phyloP scores from a whole-genome alignment of 2,888 invertebrate genomes.

The Drosophila suboccidentalis region DNA sequence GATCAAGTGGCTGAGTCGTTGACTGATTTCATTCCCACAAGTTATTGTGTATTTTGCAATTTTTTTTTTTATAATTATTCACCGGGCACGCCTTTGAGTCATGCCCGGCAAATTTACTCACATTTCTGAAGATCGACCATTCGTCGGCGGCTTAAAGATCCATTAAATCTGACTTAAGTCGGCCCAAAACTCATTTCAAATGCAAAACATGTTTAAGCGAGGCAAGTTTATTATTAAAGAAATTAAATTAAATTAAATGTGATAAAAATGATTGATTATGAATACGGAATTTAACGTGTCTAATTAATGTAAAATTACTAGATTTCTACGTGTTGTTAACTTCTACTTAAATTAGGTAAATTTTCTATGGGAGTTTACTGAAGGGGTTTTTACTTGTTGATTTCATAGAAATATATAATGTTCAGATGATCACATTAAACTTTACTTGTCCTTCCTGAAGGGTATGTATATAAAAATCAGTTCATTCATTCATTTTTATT shows the following conservation, averaged over 20 bases:
- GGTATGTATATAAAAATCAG: constrained; percentile 11
- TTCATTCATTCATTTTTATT: background rate
- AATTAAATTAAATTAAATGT: constrained; percentile 34
- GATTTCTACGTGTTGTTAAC: background rate
- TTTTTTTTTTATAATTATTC: constrained; percentile 2
- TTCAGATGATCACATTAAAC: background rate
- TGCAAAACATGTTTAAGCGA: constrained; percentile 34
- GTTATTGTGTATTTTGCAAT: background rate
- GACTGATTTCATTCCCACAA: constrained; percentile 27
- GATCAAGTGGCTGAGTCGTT: constrained; percentile 19
- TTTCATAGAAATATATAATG: background rate
- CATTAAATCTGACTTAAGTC: constrained; percentile 3
- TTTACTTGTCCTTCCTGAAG: constrained; percentile 36
- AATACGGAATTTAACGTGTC: constrained; percentile 18
- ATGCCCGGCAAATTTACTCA: constrained; percentile 20
- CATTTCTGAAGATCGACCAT: constrained; percentile 11
- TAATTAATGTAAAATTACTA: constrained; percentile 6
- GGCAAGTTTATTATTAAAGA: constrained; percentile 15
- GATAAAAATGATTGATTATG: constrained; percentile 22
- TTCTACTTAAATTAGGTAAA: background rate
- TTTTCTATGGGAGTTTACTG: too few species aligned
- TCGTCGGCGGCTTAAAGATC: constrained; percentile 4
- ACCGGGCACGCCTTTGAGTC: constrained; percentile 44
- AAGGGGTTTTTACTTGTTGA: constrained; percentile 6
- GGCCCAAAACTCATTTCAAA: constrained; percentile 23